Conservation (phyloP, 2,113 vertebrate genomes). For the Columba livia region DNA sequence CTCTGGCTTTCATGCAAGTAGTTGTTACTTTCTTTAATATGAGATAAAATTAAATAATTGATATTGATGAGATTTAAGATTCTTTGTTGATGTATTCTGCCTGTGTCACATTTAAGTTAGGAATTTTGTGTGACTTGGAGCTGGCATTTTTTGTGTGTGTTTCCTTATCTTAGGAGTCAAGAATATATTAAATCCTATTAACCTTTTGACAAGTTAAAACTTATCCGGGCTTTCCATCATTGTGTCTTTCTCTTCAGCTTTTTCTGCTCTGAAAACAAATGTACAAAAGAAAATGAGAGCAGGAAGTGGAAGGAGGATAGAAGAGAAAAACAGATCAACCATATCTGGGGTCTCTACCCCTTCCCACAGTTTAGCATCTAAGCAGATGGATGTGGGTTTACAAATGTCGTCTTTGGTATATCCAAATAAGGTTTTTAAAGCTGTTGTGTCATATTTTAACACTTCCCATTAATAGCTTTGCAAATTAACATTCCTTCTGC, state of each 20-base stretch:
- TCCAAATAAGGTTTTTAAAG: constrained; percentile 39
- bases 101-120: neutral
- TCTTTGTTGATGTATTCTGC: neutral
- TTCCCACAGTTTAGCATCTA: constrained; percentile 53
- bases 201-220: constrained; percentile 27
- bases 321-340: constrained; percentile 31
- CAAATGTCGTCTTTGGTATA: neutral
- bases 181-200: constrained; percentile 1
- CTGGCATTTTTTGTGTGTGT: neutral
- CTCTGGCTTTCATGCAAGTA: neutral
- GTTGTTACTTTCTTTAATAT: neutral
- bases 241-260: neutral
- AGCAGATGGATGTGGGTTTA: constrained; percentile 68
- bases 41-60: neutral
- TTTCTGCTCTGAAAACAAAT: constrained; percentile 18
- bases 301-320: constrained; percentile 23
- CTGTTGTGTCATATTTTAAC: constrained; percentile 43
- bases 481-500: constrained; percentile 23
- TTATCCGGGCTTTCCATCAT: neutral
- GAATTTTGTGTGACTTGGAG: neutral
- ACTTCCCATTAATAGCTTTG: constrained; percentile 50
- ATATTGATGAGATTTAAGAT: neutral
- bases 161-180: neutral
- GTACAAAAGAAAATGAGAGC: constrained; percentile 9
- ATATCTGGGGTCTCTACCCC: constrained; percentile 44